phyloP scores from a whole-genome alignment of 2,797 vertebrate species.

The Eupleurogrammus muticus region DNA sequence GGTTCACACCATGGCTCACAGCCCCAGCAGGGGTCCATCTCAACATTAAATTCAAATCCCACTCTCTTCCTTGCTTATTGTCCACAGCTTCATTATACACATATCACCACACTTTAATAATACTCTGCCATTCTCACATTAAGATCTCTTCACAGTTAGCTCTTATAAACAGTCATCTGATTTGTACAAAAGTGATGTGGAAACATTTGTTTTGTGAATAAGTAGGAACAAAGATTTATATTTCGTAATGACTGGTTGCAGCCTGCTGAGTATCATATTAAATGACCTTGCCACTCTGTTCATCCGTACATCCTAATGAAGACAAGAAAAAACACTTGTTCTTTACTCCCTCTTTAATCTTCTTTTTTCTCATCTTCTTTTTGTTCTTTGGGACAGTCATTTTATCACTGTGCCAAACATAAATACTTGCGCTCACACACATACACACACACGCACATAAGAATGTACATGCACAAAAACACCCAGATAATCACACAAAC shows the following conservation, averaged over 20 bases:
- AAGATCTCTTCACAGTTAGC: constrained; percentile 20
- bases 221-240: constrained; percentile 31
- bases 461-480: not conserved
- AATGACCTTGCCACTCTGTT: constrained; percentile 42
- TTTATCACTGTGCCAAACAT: constrained; percentile 9
- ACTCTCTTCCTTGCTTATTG: constrained; percentile 25
- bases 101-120: constrained; percentile 20
- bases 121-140: constrained; percentile 35
- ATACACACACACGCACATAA: constrained; percentile 10
- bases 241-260: constrained; percentile 22
- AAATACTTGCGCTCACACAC: constrained; percentile 15
- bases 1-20: constrained; percentile 59
- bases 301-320: constrained; percentile 44
- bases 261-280: constrained; percentile 25
- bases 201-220: constrained; percentile 23
- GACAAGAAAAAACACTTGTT: constrained; percentile 26
- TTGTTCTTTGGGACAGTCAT: no score
- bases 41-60: constrained; percentile 58
- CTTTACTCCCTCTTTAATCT: not conserved
- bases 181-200: constrained; percentile 19
- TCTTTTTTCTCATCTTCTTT: no score
- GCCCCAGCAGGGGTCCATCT: constrained; percentile 52
- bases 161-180: constrained; percentile 18
- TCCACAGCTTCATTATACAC: constrained; percentile 36
- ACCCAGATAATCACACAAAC: constrained; percentile 5